Evolutionary conservation across 2,888 invertebrate genomes (phyloP).

Genomic region (Athalia cordata): DNA sequence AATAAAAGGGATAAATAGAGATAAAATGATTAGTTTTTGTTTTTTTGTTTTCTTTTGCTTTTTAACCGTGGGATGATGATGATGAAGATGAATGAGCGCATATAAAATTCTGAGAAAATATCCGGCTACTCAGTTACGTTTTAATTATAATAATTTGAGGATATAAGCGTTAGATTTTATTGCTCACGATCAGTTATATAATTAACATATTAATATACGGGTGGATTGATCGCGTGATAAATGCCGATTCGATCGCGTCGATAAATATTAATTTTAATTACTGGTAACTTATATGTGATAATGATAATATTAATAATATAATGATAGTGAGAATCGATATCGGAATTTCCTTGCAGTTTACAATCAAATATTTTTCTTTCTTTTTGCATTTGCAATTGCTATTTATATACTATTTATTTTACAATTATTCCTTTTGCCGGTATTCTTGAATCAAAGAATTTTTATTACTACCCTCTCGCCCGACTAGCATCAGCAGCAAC

Average conservation of each 20-base stretch:
- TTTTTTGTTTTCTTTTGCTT: no score
- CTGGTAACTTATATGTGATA: no score
- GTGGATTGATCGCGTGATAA: slow-evolving; percentile 30
- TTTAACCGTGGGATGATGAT: no score
- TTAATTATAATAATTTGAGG: neutral
- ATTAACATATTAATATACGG: slow-evolving; percentile 27
- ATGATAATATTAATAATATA: neutral
- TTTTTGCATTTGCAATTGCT: neutral
- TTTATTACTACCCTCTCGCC: no score
- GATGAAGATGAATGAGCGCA: neutral
- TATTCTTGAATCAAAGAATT: no score
- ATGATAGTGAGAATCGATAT: slow-evolving; percentile 7
- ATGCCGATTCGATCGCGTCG: slow-evolving; percentile 10
- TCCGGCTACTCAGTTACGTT: no score
- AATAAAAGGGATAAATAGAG: no score
- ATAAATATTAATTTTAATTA: no score
- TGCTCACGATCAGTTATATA: neutral
- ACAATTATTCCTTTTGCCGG: no score
- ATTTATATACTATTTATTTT: neutral
- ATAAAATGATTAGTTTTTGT: no score
- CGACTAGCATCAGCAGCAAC: no score
- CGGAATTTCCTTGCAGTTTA: slow-evolving; percentile 1
- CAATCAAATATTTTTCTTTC: neutral
- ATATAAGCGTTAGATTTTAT: neutral
- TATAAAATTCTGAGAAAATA: neutral